Evolutionary conservation across 2,888 invertebrate genomes (phyloP).

Genomic region (Kuschelorhynchus macadamiae): DNA sequence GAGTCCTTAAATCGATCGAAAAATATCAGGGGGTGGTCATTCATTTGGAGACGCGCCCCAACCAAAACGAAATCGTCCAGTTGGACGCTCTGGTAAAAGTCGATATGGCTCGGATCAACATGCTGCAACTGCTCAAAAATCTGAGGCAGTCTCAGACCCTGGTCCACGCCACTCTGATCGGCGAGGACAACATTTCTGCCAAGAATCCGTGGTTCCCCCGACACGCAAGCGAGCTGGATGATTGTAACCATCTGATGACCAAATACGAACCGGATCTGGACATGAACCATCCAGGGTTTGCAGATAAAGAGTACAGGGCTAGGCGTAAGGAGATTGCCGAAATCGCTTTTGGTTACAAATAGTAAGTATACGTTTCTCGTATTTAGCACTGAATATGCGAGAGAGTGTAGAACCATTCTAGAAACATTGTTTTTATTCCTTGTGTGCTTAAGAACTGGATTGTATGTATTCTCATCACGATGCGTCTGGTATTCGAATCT

Average conservation of each 20-base stretch:
- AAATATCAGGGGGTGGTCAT: conserved; percentile 88
- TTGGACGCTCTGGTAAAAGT: conserved; percentile 92
- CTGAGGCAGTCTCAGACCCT: conserved; percentile 88
- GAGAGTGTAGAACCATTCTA: no score
- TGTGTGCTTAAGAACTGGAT: no score
- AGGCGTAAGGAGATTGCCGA: conserved; percentile 97
- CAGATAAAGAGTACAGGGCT: conserved; percentile 92
- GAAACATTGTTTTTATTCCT: no score
- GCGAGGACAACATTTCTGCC: conserved; percentile 86
- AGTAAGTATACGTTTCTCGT: no score
- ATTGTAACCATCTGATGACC: conserved; percentile 98
- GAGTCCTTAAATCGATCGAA: conserved; percentile 92
- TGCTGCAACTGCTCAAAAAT: conserved; percentile 77
- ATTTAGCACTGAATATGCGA: no score
- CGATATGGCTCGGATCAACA: conserved; percentile 81
- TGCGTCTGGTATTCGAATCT: no score
- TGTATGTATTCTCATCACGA: no score
- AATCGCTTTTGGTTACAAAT: conserved; percentile 96
- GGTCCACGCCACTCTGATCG: conserved; percentile 84
- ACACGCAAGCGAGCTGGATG: conserved; percentile 95
- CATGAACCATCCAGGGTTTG: conserved; percentile 98
- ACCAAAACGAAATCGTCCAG: conserved; percentile 80
- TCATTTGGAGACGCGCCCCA: conserved; percentile 92
- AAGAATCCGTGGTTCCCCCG: conserved; percentile 98
- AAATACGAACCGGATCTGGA: conserved; percentile 98